Conservation (phyloP, 2,888 invertebrate genomes). For the Dinocampus coccinellae region DNA sequence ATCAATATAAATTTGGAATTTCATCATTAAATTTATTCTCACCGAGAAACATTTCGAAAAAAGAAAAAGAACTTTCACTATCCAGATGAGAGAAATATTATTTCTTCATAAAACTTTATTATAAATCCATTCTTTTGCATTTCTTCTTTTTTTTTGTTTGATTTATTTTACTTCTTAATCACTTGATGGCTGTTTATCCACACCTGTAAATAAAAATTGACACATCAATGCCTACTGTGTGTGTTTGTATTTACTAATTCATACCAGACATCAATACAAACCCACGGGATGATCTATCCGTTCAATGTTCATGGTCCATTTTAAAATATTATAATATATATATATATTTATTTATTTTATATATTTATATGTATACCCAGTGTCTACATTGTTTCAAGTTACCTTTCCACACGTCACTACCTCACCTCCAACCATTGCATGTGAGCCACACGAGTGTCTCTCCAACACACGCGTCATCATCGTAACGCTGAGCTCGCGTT, state of each 20-base stretch:
- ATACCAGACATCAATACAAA: not conserved
- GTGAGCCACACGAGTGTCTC: slow-evolving; percentile 24
- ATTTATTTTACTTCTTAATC: not conserved
- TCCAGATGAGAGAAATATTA: not conserved
- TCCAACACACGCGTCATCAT: slow-evolving; percentile 34
- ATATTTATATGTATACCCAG: not conserved
- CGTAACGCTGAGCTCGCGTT: not conserved
- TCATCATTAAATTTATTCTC: too few species aligned
- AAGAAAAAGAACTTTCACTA: not conserved
- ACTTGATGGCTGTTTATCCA: not conserved
- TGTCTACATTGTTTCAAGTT: not conserved
- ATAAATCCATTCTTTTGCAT: not conserved
- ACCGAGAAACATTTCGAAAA: too few species aligned
- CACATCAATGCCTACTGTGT: too few species aligned
- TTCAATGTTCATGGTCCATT: slow-evolving; percentile 28
- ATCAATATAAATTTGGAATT: not conserved
- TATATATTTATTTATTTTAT: not conserved
- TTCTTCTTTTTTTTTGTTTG: not conserved
- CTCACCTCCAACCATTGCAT: slow-evolving; percentile 17
- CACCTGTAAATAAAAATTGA: not conserved
- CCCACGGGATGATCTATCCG: slow-evolving; percentile 26
- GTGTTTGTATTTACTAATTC: too few species aligned
- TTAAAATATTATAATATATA: too few species aligned
- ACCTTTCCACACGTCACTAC: slow-evolving; percentile 12
- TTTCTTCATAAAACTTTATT: too few species aligned